These are phyloP conservation scores for Geotrypetes seraphini DNA, from an alignment of 2,797 vertebrate species.

Conservation along the genomic window DNA sequence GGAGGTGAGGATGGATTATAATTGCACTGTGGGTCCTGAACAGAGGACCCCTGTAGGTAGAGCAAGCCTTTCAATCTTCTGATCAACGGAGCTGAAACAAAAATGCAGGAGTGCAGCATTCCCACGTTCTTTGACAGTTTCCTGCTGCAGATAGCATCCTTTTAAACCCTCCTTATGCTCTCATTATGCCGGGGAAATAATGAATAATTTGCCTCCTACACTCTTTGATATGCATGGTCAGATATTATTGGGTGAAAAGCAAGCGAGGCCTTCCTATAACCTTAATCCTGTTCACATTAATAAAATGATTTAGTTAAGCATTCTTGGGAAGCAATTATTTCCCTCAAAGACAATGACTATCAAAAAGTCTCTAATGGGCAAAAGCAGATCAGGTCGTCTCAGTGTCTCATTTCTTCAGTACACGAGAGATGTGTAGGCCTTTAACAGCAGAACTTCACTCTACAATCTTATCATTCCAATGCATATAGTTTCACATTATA, in stretches of 20 bases:
- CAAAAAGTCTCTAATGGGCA: constrained; percentile 41
- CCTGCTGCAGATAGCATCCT: constrained; percentile 57
- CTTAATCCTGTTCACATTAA: constrained; percentile 45
- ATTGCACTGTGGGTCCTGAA: constrained; percentile 64
- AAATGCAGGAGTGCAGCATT: constrained; percentile 66
- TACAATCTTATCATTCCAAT: constrained; percentile 26
- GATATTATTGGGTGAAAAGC: constrained; percentile 46
- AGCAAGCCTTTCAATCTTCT: constrained; percentile 65
- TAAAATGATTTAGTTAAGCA: constrained; percentile 51
- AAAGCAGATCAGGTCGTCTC: constrained; percentile 46
- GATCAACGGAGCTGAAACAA: constrained; percentile 76
- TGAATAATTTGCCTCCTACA: constrained; percentile 55
- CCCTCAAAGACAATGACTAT: constrained; percentile 47
- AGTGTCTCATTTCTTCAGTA: constrained; percentile 33
- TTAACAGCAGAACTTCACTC: constrained; percentile 14
- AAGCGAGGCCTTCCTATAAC: constrained; percentile 43
- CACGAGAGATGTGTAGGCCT: constrained; percentile 14
- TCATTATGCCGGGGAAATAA: constrained; percentile 49
- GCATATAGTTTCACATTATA: no score
- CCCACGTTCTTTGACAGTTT: constrained; percentile 71
- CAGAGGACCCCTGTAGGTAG: constrained; percentile 64
- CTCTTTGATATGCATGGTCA: constrained; percentile 57
- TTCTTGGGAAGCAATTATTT: constrained; percentile 58
- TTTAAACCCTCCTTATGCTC: constrained; percentile 52
- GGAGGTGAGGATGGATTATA: constrained; percentile 69